These are phyloP conservation scores for Acestrorhynchus altus DNA, from an alignment of 2,797 vertebrate genomes.

Conservation along the genomic window DNA sequence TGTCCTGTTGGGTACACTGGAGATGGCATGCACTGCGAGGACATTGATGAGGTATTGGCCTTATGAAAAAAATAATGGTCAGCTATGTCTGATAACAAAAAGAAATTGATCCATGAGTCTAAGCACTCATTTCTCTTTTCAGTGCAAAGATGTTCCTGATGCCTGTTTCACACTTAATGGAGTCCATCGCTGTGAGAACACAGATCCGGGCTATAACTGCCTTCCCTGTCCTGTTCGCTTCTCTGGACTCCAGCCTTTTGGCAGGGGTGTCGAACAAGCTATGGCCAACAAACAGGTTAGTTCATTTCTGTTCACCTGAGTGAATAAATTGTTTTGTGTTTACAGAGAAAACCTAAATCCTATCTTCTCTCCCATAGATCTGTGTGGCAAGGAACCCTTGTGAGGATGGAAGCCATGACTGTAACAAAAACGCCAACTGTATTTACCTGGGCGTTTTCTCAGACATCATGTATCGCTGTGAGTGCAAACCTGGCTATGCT, in stretches of 20 bases:
- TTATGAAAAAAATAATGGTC: conserved; percentile 7
- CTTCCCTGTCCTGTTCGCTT: conserved; percentile 91
- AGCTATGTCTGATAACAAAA: not conserved
- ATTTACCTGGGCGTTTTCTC: conserved; percentile 95
- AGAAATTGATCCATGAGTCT: conserved; percentile 2
- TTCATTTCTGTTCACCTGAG: conserved; percentile 9
- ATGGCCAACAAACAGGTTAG: conserved; percentile 92
- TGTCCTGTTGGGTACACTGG: conserved; percentile 92
- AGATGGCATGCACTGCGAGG: conserved; percentile 88
- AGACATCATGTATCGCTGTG: conserved; percentile 95
- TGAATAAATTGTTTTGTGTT: not conserved
- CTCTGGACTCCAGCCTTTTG: conserved; percentile 91
- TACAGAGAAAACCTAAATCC: conserved; percentile 40
- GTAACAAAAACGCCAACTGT: conserved; percentile 96
- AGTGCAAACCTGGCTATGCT: conserved; percentile 97
- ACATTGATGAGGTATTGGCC: conserved; percentile 87
- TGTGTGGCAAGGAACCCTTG: conserved; percentile 96
- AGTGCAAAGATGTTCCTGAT: conserved; percentile 93
- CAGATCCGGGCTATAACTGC: conserved; percentile 95
- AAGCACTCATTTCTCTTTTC: conserved; percentile 15
- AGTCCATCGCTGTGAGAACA: conserved; percentile 93
- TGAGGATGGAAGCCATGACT: conserved; percentile 91
- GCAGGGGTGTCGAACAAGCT: conserved; percentile 88
- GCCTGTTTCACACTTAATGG: conserved; percentile 89
- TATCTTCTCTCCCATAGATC: conserved; percentile 76